Percentiles rank a stretch among this genome's conserved stretches.
These are phyloP conservation scores for Sceliomorpha sp. DNA, from an alignment of 2,888 invertebrate species.

Conservation along the genomic window DNA sequence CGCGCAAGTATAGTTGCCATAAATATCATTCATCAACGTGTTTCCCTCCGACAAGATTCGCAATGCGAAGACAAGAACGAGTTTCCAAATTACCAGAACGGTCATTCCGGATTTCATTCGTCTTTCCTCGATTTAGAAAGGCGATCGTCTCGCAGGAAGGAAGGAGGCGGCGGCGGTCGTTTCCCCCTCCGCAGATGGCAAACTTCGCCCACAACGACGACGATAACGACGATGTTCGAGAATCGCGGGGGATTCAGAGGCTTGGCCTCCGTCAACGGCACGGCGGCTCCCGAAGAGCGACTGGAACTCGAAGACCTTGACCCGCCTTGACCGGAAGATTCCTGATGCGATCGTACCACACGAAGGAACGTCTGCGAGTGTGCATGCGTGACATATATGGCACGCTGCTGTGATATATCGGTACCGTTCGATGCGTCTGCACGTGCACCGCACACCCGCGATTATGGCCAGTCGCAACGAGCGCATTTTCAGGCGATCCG, in stretches of 20 bases:
- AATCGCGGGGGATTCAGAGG: constrained; percentile 16
- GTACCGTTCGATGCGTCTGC: constrained; percentile 9
- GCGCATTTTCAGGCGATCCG: neutral
- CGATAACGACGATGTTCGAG: no score
- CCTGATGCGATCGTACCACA: constrained; percentile 10
- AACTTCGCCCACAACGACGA: constrained; percentile 3
- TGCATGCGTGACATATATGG: constrained; percentile 18
- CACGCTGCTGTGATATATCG: constrained; percentile 7
- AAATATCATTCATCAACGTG: no score
- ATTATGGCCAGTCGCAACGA: neutral
- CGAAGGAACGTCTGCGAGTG: constrained; percentile 1
- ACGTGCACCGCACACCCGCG: neutral
- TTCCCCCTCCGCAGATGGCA: no score
- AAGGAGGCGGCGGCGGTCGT: neutral
- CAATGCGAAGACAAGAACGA: no score
- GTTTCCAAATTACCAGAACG: no score
- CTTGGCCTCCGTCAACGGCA: constrained; percentile 15
- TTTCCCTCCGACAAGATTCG: no score
- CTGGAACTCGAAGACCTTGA: constrained; percentile 33
- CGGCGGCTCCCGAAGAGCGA: constrained; percentile 15
- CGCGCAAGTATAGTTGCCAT: no score
- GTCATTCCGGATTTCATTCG: no score
- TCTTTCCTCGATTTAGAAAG: no score
- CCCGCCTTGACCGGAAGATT: constrained; percentile 27
- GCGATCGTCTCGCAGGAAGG: neutral